These are phyloP conservation scores for Cacoxenus indagator DNA, from an alignment of 2,888 invertebrate species.

Conservation along the genomic window DNA sequence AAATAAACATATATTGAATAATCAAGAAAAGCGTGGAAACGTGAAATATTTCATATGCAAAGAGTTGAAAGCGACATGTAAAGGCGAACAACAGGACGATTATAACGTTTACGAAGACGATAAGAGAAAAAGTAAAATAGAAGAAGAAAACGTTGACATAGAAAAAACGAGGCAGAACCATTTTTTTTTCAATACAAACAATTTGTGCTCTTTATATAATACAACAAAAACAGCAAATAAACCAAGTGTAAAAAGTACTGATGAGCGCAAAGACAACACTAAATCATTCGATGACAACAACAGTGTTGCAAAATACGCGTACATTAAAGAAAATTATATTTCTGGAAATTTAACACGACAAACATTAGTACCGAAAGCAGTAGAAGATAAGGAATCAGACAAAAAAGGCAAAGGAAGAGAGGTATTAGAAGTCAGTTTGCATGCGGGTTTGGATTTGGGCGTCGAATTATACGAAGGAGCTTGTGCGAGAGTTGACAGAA, in stretches of 20 bases:
- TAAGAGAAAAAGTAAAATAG: constrained; percentile 32
- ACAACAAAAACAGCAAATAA: not conserved
- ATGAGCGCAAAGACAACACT: not conserved
- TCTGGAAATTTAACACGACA: not conserved
- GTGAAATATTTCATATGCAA: not conserved
- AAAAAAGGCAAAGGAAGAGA: constrained; percentile 27
- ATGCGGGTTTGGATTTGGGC: too few species aligned
- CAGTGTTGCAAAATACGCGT: not conserved
- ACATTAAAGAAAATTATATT: not conserved
- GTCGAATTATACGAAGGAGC: not conserved
- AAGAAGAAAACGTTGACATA: constrained; percentile 31
- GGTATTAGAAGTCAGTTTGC: not conserved
- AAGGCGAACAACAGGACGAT: constrained; percentile 31
- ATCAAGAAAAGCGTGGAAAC: constrained; percentile 29
- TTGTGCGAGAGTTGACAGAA: not conserved
- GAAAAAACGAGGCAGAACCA: constrained; percentile 24
- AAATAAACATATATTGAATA: not conserved
- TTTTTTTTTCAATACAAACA: constrained; percentile 7
- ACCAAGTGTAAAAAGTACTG: not conserved
- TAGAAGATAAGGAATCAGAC: constrained; percentile 31
- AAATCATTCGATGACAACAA: not conserved
- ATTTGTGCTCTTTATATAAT: constrained; percentile 14
- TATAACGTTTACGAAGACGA: constrained; percentile 20
- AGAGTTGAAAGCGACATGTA: constrained; percentile 32
- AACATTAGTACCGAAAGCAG: constrained; percentile 32